phyloP scores from a whole-genome alignment of 2,113 vertebrate genomes.

The Ceuthmochares aereus region DNA sequence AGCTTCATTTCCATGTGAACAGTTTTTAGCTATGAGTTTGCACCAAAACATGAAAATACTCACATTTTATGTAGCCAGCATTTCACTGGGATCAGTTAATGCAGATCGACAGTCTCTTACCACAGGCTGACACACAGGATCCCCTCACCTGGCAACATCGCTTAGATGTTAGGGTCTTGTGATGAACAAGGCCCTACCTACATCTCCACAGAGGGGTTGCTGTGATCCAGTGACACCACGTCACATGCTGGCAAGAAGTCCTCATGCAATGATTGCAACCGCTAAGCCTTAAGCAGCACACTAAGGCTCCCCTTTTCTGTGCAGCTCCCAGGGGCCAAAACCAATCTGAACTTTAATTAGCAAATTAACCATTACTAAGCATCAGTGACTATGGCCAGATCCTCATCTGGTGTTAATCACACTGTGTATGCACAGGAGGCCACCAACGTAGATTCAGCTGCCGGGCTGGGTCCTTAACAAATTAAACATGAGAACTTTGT shows the following conservation, averaged over 20 bases:
- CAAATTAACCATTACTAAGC: conserved; percentile 34
- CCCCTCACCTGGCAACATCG: background rate
- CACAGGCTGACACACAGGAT: background rate
- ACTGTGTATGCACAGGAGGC: background rate
- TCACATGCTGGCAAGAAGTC: fast-evolving
- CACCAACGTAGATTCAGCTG: conserved; percentile 46
- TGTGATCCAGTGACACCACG: background rate
- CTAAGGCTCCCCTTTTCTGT: background rate
- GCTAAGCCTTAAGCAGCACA: background rate
- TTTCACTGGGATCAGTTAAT: background rate
- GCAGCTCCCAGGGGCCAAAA: conserved; percentile 11
- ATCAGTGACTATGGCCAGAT: conserved; percentile 39
- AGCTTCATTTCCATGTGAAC: conserved; percentile 2
- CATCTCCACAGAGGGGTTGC: background rate
- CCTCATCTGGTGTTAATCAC: conserved; percentile 66
- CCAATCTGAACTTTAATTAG: conserved; percentile 35
- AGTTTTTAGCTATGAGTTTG: background rate
- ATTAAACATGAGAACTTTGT: conserved; percentile 2
- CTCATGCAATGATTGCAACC: background rate
- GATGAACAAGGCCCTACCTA: background rate
- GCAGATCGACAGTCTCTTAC: background rate
- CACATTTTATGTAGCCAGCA: background rate
- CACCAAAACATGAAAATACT: background rate
- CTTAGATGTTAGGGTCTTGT: background rate
- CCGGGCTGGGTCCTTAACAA: background rate